These are phyloP conservation scores for Aleiodes alternator DNA, from an alignment of 2,888 invertebrate genomes.

Conservation along the genomic window DNA sequence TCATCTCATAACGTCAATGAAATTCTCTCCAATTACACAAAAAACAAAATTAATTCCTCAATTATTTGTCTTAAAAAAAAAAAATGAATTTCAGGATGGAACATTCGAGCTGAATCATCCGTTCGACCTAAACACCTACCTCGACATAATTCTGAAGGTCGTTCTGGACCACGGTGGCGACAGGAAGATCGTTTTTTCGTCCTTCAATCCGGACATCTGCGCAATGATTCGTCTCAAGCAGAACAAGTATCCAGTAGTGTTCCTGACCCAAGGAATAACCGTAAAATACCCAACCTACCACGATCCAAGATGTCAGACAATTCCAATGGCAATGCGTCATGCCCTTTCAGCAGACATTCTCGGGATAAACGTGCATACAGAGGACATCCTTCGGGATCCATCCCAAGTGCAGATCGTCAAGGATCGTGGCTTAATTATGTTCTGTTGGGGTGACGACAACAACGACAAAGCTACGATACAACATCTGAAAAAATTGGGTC, in stretches of 20 bases:
- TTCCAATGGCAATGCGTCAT: slow-evolving; percentile 88
- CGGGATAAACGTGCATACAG: slow-evolving; percentile 94
- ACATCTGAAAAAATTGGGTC: slow-evolving; percentile 89
- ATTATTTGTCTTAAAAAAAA: too few species aligned
- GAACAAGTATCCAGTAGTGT: slow-evolving; percentile 97
- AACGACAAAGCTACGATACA: slow-evolving; percentile 91
- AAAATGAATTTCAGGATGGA: slow-evolving; percentile 79
- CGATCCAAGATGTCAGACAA: slow-evolving; percentile 89
- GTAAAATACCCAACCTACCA: slow-evolving; percentile 86
- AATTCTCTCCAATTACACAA: too few species aligned
- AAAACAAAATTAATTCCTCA: too few species aligned
- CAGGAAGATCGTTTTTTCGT: slow-evolving; percentile 93
- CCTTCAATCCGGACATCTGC: slow-evolving; percentile 97
- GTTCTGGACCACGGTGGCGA: slow-evolving; percentile 87
- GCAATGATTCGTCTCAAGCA: slow-evolving; percentile 95
- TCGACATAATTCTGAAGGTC: slow-evolving; percentile 91
- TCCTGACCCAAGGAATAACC: slow-evolving; percentile 89
- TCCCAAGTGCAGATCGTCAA: slow-evolving; percentile 87
- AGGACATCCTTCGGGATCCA: slow-evolving; percentile 91
- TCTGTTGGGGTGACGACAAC: slow-evolving; percentile 98
- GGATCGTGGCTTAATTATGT: slow-evolving; percentile 89
- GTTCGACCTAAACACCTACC: slow-evolving; percentile 93
- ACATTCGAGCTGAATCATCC: slow-evolving; percentile 91
- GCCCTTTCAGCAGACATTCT: slow-evolving; percentile 89
- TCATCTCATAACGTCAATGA: too few species aligned